phyloP scores from a whole-genome alignment of 1,140 invertebrate genomes.

The Drosophila kanapiae region DNA sequence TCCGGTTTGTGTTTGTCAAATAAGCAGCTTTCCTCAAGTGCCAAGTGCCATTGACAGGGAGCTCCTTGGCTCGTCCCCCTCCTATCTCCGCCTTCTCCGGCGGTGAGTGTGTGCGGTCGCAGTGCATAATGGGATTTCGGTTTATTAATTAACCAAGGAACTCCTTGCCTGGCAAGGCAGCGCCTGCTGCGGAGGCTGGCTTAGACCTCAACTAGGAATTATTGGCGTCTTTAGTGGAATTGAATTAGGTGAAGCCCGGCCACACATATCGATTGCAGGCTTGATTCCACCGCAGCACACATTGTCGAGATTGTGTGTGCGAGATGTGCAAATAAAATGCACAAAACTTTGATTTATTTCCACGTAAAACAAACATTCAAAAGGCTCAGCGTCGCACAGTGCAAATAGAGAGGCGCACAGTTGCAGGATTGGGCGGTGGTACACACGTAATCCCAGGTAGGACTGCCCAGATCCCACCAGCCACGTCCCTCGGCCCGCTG shows the following conservation, averaged over 20 bases:
- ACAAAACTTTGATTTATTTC: constrained; percentile 63
- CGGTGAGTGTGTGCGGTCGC: constrained; percentile 31
- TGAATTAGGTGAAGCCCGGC: constrained; percentile 35
- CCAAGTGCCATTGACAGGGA: constrained; percentile 48
- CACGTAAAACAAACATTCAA: constrained; percentile 61
- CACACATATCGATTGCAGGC: constrained; percentile 36
- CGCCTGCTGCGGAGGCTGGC: not conserved
- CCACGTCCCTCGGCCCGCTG: constrained; percentile 7
- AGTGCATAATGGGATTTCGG: constrained; percentile 54
- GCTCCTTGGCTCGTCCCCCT: constrained; percentile 8
- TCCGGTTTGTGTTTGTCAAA: constrained; percentile 58
- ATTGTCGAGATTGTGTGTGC: constrained; percentile 18
- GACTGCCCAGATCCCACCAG: constrained; percentile 8
- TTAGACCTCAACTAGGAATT: constrained; percentile 38
- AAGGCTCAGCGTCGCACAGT: constrained; percentile 38
- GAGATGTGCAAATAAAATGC: constrained; percentile 50
- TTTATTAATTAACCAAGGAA: constrained; percentile 54
- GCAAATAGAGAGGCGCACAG: constrained; percentile 20
- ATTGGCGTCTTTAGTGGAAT: constrained; percentile 36
- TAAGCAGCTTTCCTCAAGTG: constrained; percentile 63
- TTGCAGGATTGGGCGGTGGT: not conserved
- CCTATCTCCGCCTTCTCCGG: not conserved
- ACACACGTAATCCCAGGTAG: constrained; percentile 52
- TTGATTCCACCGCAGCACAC: constrained; percentile 20
- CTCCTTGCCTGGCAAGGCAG: not conserved